Base-by-base conservation (phyloP, 2,113 vertebrate genomes). In the Crotophaga sulcirostris region DNA sequence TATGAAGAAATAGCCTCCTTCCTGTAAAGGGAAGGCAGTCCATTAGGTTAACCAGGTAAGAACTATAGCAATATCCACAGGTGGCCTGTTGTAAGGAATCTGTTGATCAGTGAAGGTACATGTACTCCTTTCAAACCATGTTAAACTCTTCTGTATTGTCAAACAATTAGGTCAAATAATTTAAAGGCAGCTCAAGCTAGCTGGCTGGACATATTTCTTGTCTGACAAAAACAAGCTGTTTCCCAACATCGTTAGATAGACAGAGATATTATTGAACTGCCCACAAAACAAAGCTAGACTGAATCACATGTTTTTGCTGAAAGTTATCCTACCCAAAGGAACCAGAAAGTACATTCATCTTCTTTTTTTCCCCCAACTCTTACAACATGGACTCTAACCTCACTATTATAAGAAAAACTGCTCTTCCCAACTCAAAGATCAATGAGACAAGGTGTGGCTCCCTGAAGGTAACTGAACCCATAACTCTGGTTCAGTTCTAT, bases 1-100 rank as follows among this genome's bases (percentile, higher is more conserved):
- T 94, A 60, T 87, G 92, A 90, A 92, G 67, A 82, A 87, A 96
- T 83, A 95, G 51, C 84, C 54, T 96, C 80, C 26, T 45, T 94
- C 51, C 80, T 77, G 13, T 40, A 83, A 81, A 93, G 79, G 79
- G 6, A 84, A 94, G 58, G 31, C 33, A 72, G 44, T 24, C 24
- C 49, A 7, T 62, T 56, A 17, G 25, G 52, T 78, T 81, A 54
- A n/a, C 47, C 26, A 69, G 44, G 51, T 18, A 69, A 89, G 67
- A 33, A 25, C 26, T 79, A 36, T 9, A 66, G 45, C 66, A 78
- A 7, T 83, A 82, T 74, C 73, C 33, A 42, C 54, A 64, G 62
- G 45, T 70, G 55, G 36, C 49, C 68, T 86, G 9, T 92, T 80
- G 26, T 54, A 76, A 82, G 77, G 49, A 24, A 56, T 60, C n/a